These are phyloP conservation scores for Picus viridis DNA, from an alignment of 2,797 vertebrate genomes.

Conservation along the genomic window DNA sequence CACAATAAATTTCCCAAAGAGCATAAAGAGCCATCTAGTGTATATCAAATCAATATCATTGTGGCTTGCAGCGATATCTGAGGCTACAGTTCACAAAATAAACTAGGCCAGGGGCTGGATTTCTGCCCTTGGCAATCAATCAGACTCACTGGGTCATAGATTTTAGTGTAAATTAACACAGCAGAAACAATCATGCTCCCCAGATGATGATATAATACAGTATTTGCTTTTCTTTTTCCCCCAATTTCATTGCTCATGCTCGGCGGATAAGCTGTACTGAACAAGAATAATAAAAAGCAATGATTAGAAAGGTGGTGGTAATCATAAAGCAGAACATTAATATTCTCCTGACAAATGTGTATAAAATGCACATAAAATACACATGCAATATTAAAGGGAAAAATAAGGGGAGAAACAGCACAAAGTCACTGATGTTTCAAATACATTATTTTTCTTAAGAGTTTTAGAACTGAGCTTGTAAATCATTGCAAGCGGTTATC, in stretches of 20 bases:
- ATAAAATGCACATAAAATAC: constrained; percentile 40
- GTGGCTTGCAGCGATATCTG: constrained; percentile 82
- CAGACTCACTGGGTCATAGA: constrained; percentile 84
- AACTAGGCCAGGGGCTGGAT: constrained; percentile 85
- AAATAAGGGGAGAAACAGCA: neutral
- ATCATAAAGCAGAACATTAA: constrained; percentile 66
- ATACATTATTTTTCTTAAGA: constrained; percentile 16
- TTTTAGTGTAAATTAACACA: constrained; percentile 89
- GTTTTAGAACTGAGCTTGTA: constrained; percentile 16
- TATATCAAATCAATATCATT: constrained; percentile 88
- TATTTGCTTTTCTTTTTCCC: constrained; percentile 74
- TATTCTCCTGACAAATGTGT: constrained; percentile 70
- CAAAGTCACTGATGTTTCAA: constrained; percentile 33
- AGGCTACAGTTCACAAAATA: constrained; percentile 88
- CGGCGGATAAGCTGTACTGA: constrained; percentile 55
- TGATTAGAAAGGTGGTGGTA: constrained; percentile 72
- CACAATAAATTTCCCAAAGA: constrained; percentile 87
- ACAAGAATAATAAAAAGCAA: constrained; percentile 78
- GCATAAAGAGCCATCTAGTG: constrained; percentile 85
- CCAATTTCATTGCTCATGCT: constrained; percentile 68
- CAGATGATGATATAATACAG: constrained; percentile 79
- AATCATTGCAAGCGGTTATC: constrained; percentile 1
- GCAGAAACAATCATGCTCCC: constrained; percentile 81
- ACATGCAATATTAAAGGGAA: neutral
- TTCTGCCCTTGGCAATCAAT: constrained; percentile 87